phyloP scores from a whole-genome alignment of 1,140 invertebrate species.

The Lineus longissimus region DNA sequence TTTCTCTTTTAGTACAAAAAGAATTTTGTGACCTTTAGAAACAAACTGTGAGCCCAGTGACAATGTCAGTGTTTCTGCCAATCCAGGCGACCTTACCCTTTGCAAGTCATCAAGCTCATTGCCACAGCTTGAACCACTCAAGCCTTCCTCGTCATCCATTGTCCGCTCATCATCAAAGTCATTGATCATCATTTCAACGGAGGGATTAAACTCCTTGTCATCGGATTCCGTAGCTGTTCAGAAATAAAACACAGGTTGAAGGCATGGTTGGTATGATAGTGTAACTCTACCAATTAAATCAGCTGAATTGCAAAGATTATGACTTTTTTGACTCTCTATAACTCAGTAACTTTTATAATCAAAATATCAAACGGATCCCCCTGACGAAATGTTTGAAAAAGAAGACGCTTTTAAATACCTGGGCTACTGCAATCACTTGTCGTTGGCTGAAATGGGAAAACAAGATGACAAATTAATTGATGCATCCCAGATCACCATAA shows the following conservation, averaged over 20 bases:
- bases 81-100: constrained; percentile 59
- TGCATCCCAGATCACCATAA: too few species aligned
- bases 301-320: neutral
- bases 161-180: constrained; percentile 96
- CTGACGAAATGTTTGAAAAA: too few species aligned
- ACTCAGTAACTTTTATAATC: too few species aligned
- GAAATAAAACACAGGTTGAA: constrained; percentile 13
- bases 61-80: neutral
- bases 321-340: neutral
- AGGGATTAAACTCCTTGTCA: constrained; percentile 67
- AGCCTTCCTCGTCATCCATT: constrained; percentile 90
- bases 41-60: too few species aligned
- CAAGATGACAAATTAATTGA: constrained; percentile 10
- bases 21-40: too few species aligned
- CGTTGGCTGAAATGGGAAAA: constrained; percentile 41
- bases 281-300: too few species aligned
- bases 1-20: too few species aligned
- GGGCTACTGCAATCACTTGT: constrained; percentile 49
- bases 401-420: too few species aligned
- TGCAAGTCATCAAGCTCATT: constrained; percentile 84
- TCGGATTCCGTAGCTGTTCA: neutral
- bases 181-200: constrained; percentile 88
- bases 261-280: neutral
- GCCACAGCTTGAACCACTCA: constrained; percentile 67
- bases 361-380: too few species aligned